A percentile compares a stretch with the other conserved stretches of the same genome.
phyloP scores from a whole-genome alignment of 2,797 vertebrate genomes.

The Streptopelia turtur region DNA sequence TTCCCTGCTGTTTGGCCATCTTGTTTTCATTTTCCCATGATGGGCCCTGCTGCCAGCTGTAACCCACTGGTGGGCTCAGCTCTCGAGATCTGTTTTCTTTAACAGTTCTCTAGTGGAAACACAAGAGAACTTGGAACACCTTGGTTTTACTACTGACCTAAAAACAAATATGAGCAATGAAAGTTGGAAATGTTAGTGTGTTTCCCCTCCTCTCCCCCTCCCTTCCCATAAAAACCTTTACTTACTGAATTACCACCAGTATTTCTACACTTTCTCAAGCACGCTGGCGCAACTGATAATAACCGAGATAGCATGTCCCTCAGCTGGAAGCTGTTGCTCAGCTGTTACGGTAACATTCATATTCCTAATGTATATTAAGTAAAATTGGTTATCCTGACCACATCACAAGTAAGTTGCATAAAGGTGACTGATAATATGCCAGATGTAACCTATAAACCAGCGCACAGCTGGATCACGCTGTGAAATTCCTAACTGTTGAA shows the following conservation, averaged over 20 bases:
- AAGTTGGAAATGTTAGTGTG: background rate
- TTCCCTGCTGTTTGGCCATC: background rate
- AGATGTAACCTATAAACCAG: background rate
- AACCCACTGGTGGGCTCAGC: background rate
- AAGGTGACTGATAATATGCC: background rate
- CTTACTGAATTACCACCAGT: background rate
- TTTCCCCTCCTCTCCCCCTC: background rate
- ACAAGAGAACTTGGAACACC: background rate
- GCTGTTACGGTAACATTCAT: rapidly evolving
- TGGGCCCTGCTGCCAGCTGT: background rate
- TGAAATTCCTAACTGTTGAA: background rate
- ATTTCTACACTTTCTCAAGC: background rate
- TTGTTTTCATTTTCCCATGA: background rate
- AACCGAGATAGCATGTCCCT: background rate
- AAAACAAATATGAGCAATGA: background rate
- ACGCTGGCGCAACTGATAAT: background rate
- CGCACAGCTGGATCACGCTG: background rate
- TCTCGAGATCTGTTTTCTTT: background rate
- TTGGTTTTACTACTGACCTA: background rate
- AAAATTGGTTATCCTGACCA: background rate
- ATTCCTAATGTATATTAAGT: background rate
- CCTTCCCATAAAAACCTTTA: background rate
- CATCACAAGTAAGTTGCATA: background rate
- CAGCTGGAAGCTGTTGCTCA: background rate
- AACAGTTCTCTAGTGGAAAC: background rate